phyloP scores from a whole-genome alignment of 2,797 vertebrate genomes.

The Ceyx erithaca region DNA sequence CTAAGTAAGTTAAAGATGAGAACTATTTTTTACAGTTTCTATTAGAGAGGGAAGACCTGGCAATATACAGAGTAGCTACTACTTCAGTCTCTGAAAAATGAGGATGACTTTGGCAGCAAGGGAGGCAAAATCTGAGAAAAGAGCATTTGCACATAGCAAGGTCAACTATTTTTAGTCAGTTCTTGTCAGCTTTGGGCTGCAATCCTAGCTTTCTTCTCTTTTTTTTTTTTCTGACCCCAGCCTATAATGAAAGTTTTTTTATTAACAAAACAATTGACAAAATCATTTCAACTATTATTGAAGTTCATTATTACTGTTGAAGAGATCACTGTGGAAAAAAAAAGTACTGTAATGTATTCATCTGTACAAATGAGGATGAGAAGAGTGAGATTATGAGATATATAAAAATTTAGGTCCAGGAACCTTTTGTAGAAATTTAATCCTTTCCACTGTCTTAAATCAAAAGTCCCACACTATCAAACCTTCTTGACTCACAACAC shows the following conservation, averaged over 20 bases:
- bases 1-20: background rate
- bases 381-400: too few relatives aligned
- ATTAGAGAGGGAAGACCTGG: background rate
- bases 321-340: background rate
- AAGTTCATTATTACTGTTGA: background rate
- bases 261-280: background rate
- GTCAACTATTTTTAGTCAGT: background rate
- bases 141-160: background rate
- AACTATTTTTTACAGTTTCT: background rate
- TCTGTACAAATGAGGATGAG: background rate
- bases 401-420: background rate
- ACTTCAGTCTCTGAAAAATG: background rate
- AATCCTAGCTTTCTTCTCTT: background rate
- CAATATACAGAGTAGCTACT: background rate
- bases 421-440: background rate
- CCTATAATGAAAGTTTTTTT: background rate
- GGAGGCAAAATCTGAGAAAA: conserved; percentile 5
- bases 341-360: background rate
- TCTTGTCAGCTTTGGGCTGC: background rate
- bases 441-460: background rate
- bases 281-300: background rate
- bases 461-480: background rate
- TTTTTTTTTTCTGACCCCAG: background rate
- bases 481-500: background rate
- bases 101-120: background rate